These are phyloP conservation scores for Pterocles orientalis DNA, from an alignment of 2,113 vertebrate genomes.

Conservation along the genomic window DNA sequence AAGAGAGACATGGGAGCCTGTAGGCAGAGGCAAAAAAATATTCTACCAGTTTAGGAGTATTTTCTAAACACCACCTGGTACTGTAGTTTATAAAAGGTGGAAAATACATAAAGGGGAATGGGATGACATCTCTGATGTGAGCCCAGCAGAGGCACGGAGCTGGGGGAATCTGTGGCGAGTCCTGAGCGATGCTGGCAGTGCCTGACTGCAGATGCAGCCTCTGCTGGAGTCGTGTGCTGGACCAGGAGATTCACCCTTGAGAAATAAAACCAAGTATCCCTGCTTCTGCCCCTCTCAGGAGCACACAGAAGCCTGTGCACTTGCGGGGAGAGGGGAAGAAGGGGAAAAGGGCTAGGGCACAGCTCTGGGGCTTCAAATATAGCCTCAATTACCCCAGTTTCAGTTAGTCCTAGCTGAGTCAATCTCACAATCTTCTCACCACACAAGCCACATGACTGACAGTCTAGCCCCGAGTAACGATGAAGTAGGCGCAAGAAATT, in stretches of 20 bases:
- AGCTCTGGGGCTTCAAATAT: not conserved
- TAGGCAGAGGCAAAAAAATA: not conserved
- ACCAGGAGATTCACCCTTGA: not conserved
- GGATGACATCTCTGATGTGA: not conserved
- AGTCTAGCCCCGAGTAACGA: rapidly evolving
- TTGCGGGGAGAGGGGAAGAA: not conserved
- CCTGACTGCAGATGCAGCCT: not conserved
- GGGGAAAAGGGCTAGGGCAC: not conserved
- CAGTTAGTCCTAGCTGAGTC: not conserved
- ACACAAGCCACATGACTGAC: not conserved
- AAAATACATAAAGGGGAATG: not conserved
- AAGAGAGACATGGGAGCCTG: not conserved
- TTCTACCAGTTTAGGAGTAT: not conserved
- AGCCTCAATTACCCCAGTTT: not conserved
- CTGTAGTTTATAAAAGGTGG: not conserved
- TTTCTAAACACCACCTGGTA: not conserved
- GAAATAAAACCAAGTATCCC: not conserved
- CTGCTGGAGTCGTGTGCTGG: not conserved
- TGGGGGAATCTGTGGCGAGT: rapidly evolving
- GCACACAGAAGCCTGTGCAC: not conserved
- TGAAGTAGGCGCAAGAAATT: not conserved
- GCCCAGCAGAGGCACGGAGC: not conserved
- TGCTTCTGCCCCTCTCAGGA: not conserved
- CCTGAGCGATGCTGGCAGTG: not conserved
- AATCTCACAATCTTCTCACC: not conserved